phyloP scores from a whole-genome alignment of 2,797 vertebrate species.

The Neoniphon sammara region DNA sequence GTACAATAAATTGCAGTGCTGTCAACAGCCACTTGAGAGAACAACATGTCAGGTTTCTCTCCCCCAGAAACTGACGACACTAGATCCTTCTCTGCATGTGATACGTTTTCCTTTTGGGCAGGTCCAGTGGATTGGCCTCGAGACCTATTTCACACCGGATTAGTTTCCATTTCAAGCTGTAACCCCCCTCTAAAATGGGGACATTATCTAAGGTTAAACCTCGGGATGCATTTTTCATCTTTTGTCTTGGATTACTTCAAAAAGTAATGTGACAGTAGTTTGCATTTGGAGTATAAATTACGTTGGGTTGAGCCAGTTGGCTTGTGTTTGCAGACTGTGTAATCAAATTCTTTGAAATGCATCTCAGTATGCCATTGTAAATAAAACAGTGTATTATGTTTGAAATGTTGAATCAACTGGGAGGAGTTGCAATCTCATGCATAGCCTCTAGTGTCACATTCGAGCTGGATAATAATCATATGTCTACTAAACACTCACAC shows the following conservation, averaged over 20 bases:
- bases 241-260: slow-evolving; percentile 56
- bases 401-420: slow-evolving; percentile 47
- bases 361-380: slow-evolving; percentile 31
- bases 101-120: slow-evolving; percentile 74
- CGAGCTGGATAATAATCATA: slow-evolving; percentile 29
- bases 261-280: slow-evolving; percentile 60
- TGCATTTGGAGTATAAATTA: slow-evolving; percentile 49
- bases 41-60: slow-evolving; percentile 65
- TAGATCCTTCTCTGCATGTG: slow-evolving; percentile 59
- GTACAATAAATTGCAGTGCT: slow-evolving; percentile 77
- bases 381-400: slow-evolving; percentile 29
- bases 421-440: slow-evolving; percentile 25
- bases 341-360: slow-evolving; percentile 59
- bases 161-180: slow-evolving; percentile 76
- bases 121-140: slow-evolving; percentile 63
- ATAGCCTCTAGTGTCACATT: slow-evolving; percentile 9
- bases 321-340: slow-evolving; percentile 11
- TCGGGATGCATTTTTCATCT: slow-evolving; percentile 60
- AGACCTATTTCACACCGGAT: slow-evolving; percentile 80
- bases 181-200: slow-evolving; percentile 42
- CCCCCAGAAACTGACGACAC: slow-evolving; percentile 59
- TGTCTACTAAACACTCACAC: slow-evolving; percentile 20
- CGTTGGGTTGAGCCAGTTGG: slow-evolving; percentile 20
- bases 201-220: slow-evolving; percentile 69
- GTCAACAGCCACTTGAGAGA: slow-evolving; percentile 79